Evolutionary conservation across 1,140 invertebrate species (phyloP), one percentile per base, ranked within the genome.

Genomic region (Zeugodacus cucurbitae): DNA sequence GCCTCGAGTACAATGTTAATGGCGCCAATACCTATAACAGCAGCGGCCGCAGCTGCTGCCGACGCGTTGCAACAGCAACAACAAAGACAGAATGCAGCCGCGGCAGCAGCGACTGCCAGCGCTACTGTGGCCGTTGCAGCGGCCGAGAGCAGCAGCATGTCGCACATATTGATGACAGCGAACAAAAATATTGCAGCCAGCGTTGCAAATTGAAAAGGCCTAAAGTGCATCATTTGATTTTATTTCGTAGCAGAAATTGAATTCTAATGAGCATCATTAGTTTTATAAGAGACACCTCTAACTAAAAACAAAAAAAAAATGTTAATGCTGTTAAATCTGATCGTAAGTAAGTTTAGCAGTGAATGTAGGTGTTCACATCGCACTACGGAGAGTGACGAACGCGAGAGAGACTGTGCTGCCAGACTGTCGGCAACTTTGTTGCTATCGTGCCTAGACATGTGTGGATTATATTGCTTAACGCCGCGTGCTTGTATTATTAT

Each of bases 51-150:
- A 86, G 78, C 85, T 17, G 44, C 85, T 2, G 85, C 85, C 11
- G 54, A 48, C 10, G n/a, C 59, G n/a, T 37, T 48, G 54, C 37
- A 88, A 64, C 74, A 82, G 32, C 78, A 86, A 20, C 70, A 85
- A 57, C 88, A 88, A 86, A 62, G 86, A 62, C 78, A 88, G 58
- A 57, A 57, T 62, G 78, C 74, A 82, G 74, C 74, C 26, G 74
- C 34, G 2, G 78, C 74, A 29, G 74, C 74, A 48, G 74, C 34
- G 22, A 37, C 74, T 14, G 74, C 74, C 26, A 87, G 41, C 41
- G 74, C 74, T n/a, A 70, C 87, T 48, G 82, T 62, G 34, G 86
- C 88, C 62, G 87, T 87, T 62, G 87, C 86, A 85, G 78, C 88
- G 32, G 74, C 62, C 29, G 67, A 32, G 20, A 87, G 59, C 34